These are phyloP conservation scores for Pogonus chalceus DNA, from an alignment of 1,140 invertebrate species.

Conservation along the genomic window DNA sequence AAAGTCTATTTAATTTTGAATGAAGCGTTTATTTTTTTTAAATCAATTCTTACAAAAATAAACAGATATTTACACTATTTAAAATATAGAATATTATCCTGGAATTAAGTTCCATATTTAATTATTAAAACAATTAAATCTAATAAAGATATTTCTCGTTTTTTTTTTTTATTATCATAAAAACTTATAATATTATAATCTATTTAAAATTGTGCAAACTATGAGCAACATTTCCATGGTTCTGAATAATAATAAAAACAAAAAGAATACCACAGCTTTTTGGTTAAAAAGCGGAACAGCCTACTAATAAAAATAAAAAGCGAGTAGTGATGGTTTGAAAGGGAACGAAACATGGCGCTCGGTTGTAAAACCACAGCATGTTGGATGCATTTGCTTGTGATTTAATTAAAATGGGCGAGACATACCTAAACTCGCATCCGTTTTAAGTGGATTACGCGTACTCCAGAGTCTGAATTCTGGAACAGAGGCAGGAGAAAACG, in stretches of 20 bases:
- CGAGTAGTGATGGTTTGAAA: too few species aligned
- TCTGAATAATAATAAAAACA: not conserved
- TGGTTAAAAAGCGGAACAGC: not conserved
- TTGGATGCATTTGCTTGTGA: conserved; percentile 1
- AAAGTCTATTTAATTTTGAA: too few species aligned
- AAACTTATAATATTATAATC: not conserved
- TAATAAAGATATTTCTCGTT: too few species aligned
- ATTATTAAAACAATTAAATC: too few species aligned
- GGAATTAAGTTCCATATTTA: too few species aligned
- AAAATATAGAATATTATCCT: too few species aligned
- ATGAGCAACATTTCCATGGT: not conserved
- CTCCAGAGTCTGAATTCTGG: not conserved
- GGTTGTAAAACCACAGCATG: not conserved
- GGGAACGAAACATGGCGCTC: not conserved
- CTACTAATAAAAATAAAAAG: too few species aligned
- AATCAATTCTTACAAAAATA: too few species aligned
- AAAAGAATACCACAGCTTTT: not conserved
- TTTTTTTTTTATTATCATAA: too few species aligned
- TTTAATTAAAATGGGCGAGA: conserved; percentile 4
- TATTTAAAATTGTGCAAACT: not conserved
- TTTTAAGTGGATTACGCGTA: not conserved
- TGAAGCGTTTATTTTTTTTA: too few species aligned
- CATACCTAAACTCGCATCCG: conserved; percentile 2
- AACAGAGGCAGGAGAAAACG: not conserved
- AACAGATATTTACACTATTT: too few species aligned